phyloP scores from a whole-genome alignment of 1,140 invertebrate species.

The Theocolax elegans region DNA sequence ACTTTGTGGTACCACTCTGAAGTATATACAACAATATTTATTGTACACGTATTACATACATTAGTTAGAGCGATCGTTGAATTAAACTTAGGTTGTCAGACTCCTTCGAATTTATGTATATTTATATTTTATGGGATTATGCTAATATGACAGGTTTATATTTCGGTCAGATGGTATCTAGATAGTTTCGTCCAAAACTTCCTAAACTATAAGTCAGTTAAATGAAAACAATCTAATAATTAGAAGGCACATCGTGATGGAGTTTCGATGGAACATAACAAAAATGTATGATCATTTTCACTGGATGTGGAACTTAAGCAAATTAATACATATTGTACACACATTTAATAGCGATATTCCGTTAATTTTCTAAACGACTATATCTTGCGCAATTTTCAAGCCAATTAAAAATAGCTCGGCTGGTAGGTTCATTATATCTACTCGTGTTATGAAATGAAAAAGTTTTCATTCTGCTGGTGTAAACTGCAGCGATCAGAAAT shows the following conservation, averaged over 20 bases:
- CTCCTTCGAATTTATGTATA: background rate
- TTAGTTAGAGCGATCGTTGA: too few relatives aligned
- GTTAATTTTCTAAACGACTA: background rate
- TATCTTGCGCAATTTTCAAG: slow-evolving; percentile 10
- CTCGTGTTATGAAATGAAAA: slow-evolving; percentile 23
- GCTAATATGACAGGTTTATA: slow-evolving; percentile 20
- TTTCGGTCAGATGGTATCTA: slow-evolving; percentile 9
- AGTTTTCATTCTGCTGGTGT: background rate
- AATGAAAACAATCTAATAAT: too few relatives aligned
- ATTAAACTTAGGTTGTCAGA: too few relatives aligned
- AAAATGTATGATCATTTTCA: too few relatives aligned
- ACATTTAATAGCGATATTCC: too few relatives aligned
- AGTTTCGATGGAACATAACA: too few relatives aligned
- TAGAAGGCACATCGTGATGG: too few relatives aligned
- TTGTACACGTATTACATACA: too few relatives aligned
- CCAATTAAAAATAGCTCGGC: slow-evolving; percentile 24
- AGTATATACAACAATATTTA: too few relatives aligned
- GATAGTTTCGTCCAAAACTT: background rate
- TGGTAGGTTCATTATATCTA: background rate
- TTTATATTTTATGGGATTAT: slow-evolving; percentile 25
- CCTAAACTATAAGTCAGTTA: background rate
- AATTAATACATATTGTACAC: too few relatives aligned
- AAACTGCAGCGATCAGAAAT: background rate
- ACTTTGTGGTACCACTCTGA: too few relatives aligned
- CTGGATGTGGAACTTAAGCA: too few relatives aligned